A percentile compares a stretch with the other conserved stretches of the same genome.
These are phyloP conservation scores for Cabera pusaria DNA, from an alignment of 2,888 invertebrate genomes.

Conservation along the genomic window DNA sequence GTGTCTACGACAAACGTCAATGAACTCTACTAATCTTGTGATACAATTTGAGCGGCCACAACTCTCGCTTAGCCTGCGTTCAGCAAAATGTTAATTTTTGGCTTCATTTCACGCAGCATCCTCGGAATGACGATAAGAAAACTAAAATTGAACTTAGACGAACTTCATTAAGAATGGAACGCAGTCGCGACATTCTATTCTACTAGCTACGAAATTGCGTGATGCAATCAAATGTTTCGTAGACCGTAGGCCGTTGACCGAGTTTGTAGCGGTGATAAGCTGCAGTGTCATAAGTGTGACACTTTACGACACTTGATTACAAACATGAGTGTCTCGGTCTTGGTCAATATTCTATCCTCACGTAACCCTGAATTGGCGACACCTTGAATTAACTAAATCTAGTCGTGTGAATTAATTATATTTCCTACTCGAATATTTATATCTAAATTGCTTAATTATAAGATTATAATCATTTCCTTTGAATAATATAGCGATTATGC, in stretches of 20 bases:
- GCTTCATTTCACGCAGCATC: conserved; percentile 50
- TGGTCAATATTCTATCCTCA: conserved; percentile 32
- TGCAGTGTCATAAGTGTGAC: conserved; percentile 45
- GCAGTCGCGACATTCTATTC: conserved; percentile 38
- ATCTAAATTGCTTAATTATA: conserved; percentile 29
- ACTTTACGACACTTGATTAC: conserved; percentile 21
- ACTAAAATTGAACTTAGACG: conserved; percentile 49
- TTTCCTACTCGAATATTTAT: conserved; percentile 17
- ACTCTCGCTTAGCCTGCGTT: conserved; percentile 11
- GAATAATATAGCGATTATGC: conserved; percentile 32
- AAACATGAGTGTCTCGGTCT: conserved; percentile 27
- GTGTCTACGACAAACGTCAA: conserved; percentile 60
- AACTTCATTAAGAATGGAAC: conserved; percentile 52
- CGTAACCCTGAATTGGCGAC: conserved; percentile 17
- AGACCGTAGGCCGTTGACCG: conserved; percentile 48
- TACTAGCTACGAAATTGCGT: conserved; percentile 40
- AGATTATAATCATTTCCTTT: conserved; percentile 26
- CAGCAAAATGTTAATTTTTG: conserved; percentile 54
- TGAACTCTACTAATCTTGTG: conserved; percentile 70
- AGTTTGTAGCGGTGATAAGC: conserved; percentile 41
- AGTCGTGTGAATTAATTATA: conserved; percentile 19
- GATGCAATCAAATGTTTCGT: conserved; percentile 42
- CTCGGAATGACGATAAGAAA: conserved; percentile 45
- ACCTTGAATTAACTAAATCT: conserved; percentile 13
- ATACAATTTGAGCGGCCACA: conserved; percentile 16